These are phyloP conservation scores for Platyscapa corneri DNA, from an alignment of 1,140 invertebrate genomes.

Conservation along the genomic window DNA sequence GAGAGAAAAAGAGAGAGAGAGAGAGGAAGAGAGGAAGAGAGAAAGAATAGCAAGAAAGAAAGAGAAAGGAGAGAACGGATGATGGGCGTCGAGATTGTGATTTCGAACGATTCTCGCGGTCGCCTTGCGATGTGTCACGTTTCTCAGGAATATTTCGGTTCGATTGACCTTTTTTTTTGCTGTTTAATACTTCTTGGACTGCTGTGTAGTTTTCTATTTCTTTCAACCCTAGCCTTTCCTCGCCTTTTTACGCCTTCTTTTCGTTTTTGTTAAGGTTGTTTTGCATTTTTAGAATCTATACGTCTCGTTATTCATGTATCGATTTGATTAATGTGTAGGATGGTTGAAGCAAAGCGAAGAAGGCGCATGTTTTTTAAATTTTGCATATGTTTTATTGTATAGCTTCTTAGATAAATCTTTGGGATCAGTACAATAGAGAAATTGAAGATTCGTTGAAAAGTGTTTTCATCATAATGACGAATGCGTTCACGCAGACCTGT, in stretches of 20 bases:
- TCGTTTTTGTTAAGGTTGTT: conserved; percentile 31
- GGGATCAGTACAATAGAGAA: background rate
- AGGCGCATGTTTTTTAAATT: conserved; percentile 24
- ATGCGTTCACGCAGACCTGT: background rate
- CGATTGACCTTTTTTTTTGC: conserved; percentile 18
- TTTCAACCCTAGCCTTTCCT: conserved; percentile 15
- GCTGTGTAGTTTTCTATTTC: conserved; percentile 31
- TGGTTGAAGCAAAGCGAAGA: background rate
- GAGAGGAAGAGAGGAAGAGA: background rate
- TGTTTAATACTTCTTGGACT: conserved; percentile 23
- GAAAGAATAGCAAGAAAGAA: background rate
- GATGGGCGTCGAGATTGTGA: conserved; percentile 48
- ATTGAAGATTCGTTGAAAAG: background rate
- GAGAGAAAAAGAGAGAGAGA: conserved; percentile 11
- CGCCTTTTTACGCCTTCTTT: conserved; percentile 13
- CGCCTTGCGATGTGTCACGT: conserved; percentile 44
- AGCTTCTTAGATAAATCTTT: conserved; percentile 15
- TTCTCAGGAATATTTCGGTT: conserved; percentile 53
- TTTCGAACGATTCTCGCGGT: conserved; percentile 36
- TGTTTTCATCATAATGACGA: background rate
- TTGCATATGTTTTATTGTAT: conserved; percentile 7
- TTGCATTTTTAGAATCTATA: conserved; percentile 45
- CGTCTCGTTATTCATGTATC: conserved; percentile 51
- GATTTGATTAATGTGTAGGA: conserved; percentile 44
- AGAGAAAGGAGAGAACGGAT: background rate